These are phyloP conservation scores for human (Homo sapiens) DNA, from an alignment of 2,113 vertebrate genomes.

Conservation along the genomic window GRCh38 chr16:14466001-14466500, in stretches of 20 bases:
- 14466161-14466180: background rate
- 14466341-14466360: background rate
- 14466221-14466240: background rate
- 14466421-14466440: background rate
- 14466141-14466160: too few relatives aligned
- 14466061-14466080: too few relatives aligned
- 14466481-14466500: background rate
- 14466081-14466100: too few relatives aligned
- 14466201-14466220: background rate
- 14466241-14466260: background rate
- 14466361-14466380: background rate
- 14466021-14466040: too few relatives aligned
- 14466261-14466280: background rate
- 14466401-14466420: background rate
- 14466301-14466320: background rate
- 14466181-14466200: background rate
- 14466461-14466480: background rate
- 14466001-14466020: too few relatives aligned
- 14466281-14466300: background rate
- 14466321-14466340: background rate
- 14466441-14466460: background rate
- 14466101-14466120: too few relatives aligned
- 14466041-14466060: too few relatives aligned
- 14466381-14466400: background rate
- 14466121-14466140: too few relatives aligned